These are phyloP conservation scores for Crypturellus tataupa DNA, from an alignment of 2,797 vertebrate species.

Conservation along the genomic window DNA sequence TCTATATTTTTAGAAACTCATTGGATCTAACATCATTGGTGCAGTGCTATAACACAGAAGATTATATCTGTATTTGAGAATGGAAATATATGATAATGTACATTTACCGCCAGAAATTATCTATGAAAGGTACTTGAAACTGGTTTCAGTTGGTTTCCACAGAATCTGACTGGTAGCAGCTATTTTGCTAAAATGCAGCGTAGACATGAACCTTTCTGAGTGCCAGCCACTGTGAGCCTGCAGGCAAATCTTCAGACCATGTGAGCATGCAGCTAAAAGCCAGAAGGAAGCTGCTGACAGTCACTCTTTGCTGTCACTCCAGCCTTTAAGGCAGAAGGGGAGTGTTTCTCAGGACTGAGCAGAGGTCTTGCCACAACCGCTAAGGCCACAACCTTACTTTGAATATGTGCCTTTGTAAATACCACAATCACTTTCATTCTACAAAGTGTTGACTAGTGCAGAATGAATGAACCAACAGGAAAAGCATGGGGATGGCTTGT, in stretches of 20 bases:
- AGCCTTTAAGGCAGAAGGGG: not conserved
- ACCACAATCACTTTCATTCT: not conserved
- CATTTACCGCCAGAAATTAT: not conserved
- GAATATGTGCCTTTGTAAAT: not conserved
- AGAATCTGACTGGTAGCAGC: not conserved
- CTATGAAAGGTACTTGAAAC: not conserved
- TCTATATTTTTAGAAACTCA: not conserved
- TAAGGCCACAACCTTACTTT: not conserved
- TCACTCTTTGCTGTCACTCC: not conserved
- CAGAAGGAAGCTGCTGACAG: not conserved
- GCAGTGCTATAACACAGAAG: not conserved
- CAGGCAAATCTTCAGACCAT: not conserved
- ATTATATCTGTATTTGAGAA: not conserved
- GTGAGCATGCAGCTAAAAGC: not conserved
- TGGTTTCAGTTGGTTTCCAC: not conserved
- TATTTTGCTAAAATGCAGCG: not conserved
- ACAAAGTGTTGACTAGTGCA: not conserved
- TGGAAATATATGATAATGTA: not conserved
- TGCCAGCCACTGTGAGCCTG: not conserved
- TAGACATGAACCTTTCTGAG: not conserved
- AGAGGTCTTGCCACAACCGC: accelerated
- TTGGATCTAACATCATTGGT: not conserved
- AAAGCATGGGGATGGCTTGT: not conserved
- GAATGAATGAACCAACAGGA: not conserved
- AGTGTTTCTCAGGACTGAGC: not conserved